Evolutionary conservation across 2,113 vertebrate genomes (phyloP), one percentile per base, ranked within the genome.

Genomic region (Morone chrysops): DNA sequence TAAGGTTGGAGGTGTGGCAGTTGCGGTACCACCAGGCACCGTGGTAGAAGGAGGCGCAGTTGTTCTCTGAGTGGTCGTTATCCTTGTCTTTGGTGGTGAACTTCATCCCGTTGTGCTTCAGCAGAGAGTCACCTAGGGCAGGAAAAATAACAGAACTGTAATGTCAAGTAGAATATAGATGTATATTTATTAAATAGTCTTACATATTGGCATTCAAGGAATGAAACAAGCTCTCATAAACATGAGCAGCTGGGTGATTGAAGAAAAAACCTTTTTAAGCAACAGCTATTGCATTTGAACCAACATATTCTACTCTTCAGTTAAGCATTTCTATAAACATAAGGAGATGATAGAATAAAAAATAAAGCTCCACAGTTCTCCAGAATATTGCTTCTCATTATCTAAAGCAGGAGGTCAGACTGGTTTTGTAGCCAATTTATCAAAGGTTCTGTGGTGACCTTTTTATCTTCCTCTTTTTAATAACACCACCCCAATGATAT

Each of bases 11-110:
- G 2, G 97, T 99, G 96, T 99, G 98, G 94, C 98, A 99, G 93
- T 98, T 99, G 81, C 97, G 97, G 92, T 99, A 99, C 98, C 98
- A 99, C 98, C 98, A 99, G 79, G 98, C 98, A 0, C 98, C 98
- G 0, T 97, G 97, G 95, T 99, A 99, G 95, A 99, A 99, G 4
- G 97, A 95, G 0, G 98, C 98, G 0, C 98, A 99, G 95, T 99
- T 99, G 94, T 99, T 99, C 94, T 99, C 97, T 0, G 98, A 99
- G 92, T 98, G 98, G 95, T 99, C 98, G 5, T 97, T 96, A 93
- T 99, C 98, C 65, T 94, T 93, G 95, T 99, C 98, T 93, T 98
- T 99, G 82, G 98, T 99, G 91, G 98, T 99, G 91, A 99, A 99
- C 89, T 96, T 97, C 98, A 99, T 99, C 57, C 97, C 97, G 0